Percentiles rank a stretch among this genome's conserved stretches.
Conservation (phyloP, 2,888 invertebrate species). For the Hirtodrosophila trivittata region DNA sequence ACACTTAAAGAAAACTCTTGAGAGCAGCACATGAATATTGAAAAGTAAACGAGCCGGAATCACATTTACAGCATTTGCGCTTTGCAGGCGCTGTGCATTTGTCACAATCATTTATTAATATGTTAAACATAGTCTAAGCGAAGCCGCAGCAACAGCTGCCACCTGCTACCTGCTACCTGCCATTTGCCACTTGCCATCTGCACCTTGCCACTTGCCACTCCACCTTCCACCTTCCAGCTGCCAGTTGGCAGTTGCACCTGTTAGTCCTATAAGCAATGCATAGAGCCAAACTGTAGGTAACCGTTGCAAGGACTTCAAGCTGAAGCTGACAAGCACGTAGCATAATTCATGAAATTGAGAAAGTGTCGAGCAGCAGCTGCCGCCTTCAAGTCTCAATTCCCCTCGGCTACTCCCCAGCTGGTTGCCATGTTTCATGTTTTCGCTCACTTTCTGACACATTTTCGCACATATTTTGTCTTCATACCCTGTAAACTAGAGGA, state of each 20-base stretch:
- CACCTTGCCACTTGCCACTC: slow-evolving; percentile 2
- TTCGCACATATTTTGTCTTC: slow-evolving; percentile 62
- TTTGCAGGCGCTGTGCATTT: slow-evolving; percentile 58
- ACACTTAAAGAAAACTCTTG: slow-evolving; percentile 4
- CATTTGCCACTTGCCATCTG: slow-evolving; percentile 12
- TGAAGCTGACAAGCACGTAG: slow-evolving; percentile 60
- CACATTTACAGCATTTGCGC: slow-evolving; percentile 44
- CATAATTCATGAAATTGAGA: slow-evolving; percentile 71
- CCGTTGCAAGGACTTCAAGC: slow-evolving; percentile 42
- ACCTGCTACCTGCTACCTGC: slow-evolving; percentile 20
- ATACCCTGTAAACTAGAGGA: slow-evolving; percentile 8
- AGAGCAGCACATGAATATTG: slow-evolving; percentile 15
- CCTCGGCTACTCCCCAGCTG: slow-evolving; percentile 9
- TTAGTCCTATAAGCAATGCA: slow-evolving; percentile 39
- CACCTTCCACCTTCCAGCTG: not conserved
- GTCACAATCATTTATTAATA: slow-evolving; percentile 78
- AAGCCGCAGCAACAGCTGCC: slow-evolving; percentile 59
- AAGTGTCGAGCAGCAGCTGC: slow-evolving; percentile 54
- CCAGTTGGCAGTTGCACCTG: slow-evolving; percentile 30
- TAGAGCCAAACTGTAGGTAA: slow-evolving; percentile 21
- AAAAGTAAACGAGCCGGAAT: slow-evolving; percentile 20
- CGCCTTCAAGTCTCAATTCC: slow-evolving; percentile 19
- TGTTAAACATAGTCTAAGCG: slow-evolving; percentile 66
- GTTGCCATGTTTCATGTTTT: slow-evolving; percentile 59
- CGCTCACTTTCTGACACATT: slow-evolving; percentile 65